Base-by-base conservation (phyloP, 2,797 vertebrate genomes). In the Poeciliopsis infans region DNA sequence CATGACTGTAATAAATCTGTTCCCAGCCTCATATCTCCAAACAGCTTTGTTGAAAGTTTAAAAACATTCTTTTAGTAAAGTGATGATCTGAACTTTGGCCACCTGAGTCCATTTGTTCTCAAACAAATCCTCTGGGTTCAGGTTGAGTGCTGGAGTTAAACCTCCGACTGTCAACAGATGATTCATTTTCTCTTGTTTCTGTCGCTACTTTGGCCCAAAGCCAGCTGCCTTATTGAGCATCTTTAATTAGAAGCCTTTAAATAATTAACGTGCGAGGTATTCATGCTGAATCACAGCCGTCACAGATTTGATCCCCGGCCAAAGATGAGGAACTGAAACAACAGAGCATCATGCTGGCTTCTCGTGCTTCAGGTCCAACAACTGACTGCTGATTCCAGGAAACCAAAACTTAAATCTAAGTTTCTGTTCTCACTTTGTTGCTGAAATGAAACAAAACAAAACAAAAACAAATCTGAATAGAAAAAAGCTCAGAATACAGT, bases 251-350 rank as follows among this genome's bases (percentile, higher is more conserved):
- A 28, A 13, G 1, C 10, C n/a, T 28, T 57, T 61, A 33, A 12
- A 31, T 7, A 20, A 28, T 4, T 33, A 2, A 2, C 12, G 0
- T 31, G 57, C 2, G 4, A 16, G 7, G 59, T 2, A 1, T 64
- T 16, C 31, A 33, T 18, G 31, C 31, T 36, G 59, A 20, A 0
- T 3, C 33, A 23, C 2, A 10, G 0, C 3, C 7, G 0, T 1
- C 33, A 5, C 23, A 5, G 3, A 0, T 66, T 39, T 23, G 61
- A 39, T 23, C 61, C 59, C 2, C 3, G 3, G 18, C 18, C 16
- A 66, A 39, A 61, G 13, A 33, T 3, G 1, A 33, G 11, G 28
- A 61, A 31, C 28, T 31, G n/a, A 64, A 31, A 5, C 33, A 1
- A 33, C 2, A 23, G 18, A 66, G 18, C 61, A 23, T 39, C 16